Evolutionary conservation across 2,888 invertebrate genomes (phyloP).

Genomic region (Drosophila greeni): DNA sequence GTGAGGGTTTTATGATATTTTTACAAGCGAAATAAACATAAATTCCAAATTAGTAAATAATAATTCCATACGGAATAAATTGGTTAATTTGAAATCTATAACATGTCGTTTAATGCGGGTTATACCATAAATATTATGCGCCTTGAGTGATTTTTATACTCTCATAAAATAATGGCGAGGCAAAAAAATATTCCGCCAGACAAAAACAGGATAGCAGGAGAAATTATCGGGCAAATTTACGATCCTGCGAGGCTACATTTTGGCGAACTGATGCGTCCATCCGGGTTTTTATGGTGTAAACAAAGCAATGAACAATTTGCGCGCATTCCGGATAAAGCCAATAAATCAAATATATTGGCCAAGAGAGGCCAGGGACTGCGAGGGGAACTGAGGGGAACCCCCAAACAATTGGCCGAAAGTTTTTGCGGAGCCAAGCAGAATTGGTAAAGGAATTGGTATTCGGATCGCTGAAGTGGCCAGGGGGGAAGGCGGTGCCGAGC

Average conservation of each 20-base stretch:
- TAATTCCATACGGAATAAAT: too few species aligned
- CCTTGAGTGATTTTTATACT: conserved; percentile 14
- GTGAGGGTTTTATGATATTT: not conserved
- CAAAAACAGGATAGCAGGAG: conserved; percentile 18
- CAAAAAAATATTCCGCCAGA: conserved; percentile 27
- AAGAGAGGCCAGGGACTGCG: conserved; percentile 12
- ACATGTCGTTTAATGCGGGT: conserved; percentile 7
- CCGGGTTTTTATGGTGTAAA: conserved; percentile 55
- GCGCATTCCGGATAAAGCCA: conserved; percentile 47
- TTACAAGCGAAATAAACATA: not conserved
- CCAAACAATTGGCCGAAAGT: conserved; percentile 44
- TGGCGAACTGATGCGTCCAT: conserved; percentile 40
- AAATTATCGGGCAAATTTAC: conserved; percentile 42
- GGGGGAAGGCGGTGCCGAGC: not conserved
- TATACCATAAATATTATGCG: conserved; percentile 6
- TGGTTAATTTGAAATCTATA: conserved; percentile 13
- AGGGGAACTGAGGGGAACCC: conserved; percentile 5
- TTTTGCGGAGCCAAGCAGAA: conserved; percentile 45
- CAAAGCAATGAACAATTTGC: conserved; percentile 54
- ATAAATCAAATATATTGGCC: conserved; percentile 63
- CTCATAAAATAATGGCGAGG: conserved; percentile 31
- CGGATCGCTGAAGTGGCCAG: conserved; percentile 2
- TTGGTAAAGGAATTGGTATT: not conserved
- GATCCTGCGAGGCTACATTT: conserved; percentile 29
- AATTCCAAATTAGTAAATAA: not conserved